Percentiles rank a stretch among this genome's conserved stretches.
These are phyloP conservation scores for Drosophila paranaensis DNA, from an alignment of 2,888 invertebrate genomes.

Conservation along the genomic window DNA sequence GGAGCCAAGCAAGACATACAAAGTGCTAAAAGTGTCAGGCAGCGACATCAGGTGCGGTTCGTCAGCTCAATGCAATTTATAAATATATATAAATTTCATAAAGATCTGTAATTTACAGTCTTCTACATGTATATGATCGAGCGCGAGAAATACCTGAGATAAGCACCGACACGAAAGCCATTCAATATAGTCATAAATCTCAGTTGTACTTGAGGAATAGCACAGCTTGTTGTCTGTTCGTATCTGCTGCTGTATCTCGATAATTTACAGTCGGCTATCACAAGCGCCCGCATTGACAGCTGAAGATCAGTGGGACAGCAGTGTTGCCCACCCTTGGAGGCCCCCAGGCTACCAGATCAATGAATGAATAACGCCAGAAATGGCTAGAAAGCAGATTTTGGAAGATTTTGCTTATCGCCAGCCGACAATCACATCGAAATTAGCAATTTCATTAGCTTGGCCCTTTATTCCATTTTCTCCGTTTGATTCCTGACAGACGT, in stretches of 20 bases:
- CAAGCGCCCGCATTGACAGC: constrained; percentile 11
- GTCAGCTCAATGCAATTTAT: neutral
- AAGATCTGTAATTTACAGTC: neutral
- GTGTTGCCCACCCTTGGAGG: too few relatives aligned
- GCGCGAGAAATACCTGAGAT: constrained; percentile 5
- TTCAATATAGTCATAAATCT: constrained; percentile 15
- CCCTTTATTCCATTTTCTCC: too few relatives aligned
- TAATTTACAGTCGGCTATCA: constrained; percentile 11
- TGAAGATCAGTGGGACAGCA: constrained; percentile 6
- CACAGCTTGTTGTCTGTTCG: constrained; percentile 25
- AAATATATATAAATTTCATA: neutral
- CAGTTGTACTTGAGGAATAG: constrained; percentile 13
- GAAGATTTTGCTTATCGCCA: too few relatives aligned
- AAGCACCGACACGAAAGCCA: constrained; percentile 24
- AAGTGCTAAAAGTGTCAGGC: neutral
- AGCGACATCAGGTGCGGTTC: neutral
- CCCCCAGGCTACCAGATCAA: too few relatives aligned
- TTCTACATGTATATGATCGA: neutral
- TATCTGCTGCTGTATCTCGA: constrained; percentile 12
- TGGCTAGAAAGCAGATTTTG: too few relatives aligned
- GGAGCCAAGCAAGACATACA: neutral
- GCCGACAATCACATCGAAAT: too few relatives aligned
- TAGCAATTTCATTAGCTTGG: too few relatives aligned
- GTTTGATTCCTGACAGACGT: too few relatives aligned
- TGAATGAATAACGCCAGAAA: too few relatives aligned